Conservation (phyloP, 2,888 invertebrate species). For the Dendrolimus pini region DNA sequence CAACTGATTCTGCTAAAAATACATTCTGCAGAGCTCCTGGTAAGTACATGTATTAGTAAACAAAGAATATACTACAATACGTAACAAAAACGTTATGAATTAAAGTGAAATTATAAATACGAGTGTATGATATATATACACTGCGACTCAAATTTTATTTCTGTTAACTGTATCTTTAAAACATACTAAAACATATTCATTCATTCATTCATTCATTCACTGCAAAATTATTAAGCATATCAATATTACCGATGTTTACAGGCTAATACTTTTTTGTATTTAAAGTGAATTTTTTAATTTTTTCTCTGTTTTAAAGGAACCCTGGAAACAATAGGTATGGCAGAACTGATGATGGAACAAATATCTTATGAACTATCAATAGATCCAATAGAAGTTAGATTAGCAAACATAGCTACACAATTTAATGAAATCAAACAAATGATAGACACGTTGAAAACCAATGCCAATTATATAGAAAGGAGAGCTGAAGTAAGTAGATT, state of each 20-base stretch:
- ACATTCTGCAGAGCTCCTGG: conserved; percentile 47
- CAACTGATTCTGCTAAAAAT: conserved; percentile 48
- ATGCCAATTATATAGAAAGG: conserved; percentile 68
- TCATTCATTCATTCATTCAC: too few relatives aligned
- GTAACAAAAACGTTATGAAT: too few relatives aligned
- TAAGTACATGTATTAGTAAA: conserved; percentile 11
- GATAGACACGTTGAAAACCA: conserved; percentile 62
- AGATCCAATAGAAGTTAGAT: conserved; percentile 74
- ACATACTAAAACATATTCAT: too few relatives aligned
- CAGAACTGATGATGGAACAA: conserved; percentile 79
- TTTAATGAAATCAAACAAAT: conserved; percentile 45
- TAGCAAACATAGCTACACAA: conserved; percentile 62
- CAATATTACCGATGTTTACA: too few relatives aligned
- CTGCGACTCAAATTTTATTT: too few relatives aligned
- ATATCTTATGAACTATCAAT: conserved; percentile 69
- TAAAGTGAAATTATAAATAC: too few relatives aligned
- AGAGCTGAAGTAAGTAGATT: conserved; percentile 64
- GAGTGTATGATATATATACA: too few relatives aligned
- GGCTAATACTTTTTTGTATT: too few relatives aligned
- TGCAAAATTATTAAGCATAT: too few relatives aligned
- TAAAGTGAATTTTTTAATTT: too few relatives aligned
- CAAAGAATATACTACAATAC: too few relatives aligned
- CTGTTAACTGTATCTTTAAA: too few relatives aligned
- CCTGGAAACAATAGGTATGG: conserved; percentile 70
- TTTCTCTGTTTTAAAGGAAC: conserved; percentile 38